phyloP scores from a whole-genome alignment of 2,888 invertebrate genomes.

The Mactromeris polynyma region DNA sequence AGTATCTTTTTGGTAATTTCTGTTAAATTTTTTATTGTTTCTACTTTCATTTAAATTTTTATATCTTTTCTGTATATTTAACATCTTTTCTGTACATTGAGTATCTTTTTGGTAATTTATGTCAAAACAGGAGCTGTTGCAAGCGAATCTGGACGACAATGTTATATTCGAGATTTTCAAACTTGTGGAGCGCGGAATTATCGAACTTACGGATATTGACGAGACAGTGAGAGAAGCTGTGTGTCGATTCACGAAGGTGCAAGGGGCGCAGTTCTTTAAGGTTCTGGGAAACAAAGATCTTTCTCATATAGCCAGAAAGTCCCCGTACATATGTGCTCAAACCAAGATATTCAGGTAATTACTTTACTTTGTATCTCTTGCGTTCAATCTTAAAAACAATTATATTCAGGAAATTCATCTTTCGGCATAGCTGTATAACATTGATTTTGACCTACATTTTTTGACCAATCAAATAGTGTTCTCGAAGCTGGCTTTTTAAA shows the following conservation, averaged over 20 bases:
- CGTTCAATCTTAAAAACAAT: too few relatives aligned
- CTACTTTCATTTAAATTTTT: neutral
- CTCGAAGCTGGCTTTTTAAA: too few relatives aligned
- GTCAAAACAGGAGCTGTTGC: conserved; percentile 54
- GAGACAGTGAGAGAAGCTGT: conserved; percentile 53
- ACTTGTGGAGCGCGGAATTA: conserved; percentile 49
- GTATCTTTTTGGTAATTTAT: neutral
- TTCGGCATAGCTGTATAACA: too few relatives aligned
- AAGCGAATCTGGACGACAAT: conserved; percentile 49
- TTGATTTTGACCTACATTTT: too few relatives aligned
- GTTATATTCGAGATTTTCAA: conserved; percentile 61
- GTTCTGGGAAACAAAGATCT: conserved; percentile 45
- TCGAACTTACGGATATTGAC: conserved; percentile 58
- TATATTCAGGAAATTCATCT: too few relatives aligned
- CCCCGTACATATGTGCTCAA: conserved; percentile 60
- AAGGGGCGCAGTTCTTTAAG: conserved; percentile 61
- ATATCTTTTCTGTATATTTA: neutral
- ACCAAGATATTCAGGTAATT: conserved; percentile 63
- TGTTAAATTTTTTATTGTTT: neutral
- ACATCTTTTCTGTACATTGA: neutral
- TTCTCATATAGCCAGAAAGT: conserved; percentile 52
- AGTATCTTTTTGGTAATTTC: neutral
- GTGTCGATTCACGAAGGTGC: conserved; percentile 33
- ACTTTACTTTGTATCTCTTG: neutral
- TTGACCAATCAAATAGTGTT: too few relatives aligned